Base-by-base conservation (phyloP, 2,797 vertebrate genomes). In the Hemitrygon akajei region DNA sequence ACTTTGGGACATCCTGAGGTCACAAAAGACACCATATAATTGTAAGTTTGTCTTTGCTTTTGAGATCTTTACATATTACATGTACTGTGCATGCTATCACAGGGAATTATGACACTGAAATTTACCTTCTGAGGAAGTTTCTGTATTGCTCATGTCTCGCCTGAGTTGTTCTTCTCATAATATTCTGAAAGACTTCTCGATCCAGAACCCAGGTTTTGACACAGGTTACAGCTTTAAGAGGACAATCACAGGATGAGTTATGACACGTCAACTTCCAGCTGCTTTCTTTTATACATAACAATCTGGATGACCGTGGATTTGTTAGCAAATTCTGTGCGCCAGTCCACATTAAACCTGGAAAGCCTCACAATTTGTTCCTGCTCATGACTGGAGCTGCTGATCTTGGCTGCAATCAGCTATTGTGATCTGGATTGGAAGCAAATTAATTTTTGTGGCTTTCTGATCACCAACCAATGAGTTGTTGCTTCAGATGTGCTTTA, bases 121-220 rank as follows among this genome's bases (percentile, higher is more conserved):
- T 94, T 97, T 96, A 98, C 97, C 97, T 98, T 95, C 96, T 96
- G n/a, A 99, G 98, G 95, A 99, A 98, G 95, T 97, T 97, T 95
- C 97, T 97, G 95, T 98, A 97, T 94, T 98, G 97, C 47, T 98
- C 97, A 25, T 98, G 98, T 66, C 98, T 97, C 0, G 96, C 97
- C 96, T 99, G 98, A 0, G 98, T 97, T 14, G 98, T 98, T 95
- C 97, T 97, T 95, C 98, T 97, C 98, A 98, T 99, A 95, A 99
- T 98, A 96, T 98, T 99, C 96, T 98, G 98, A 95, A 99, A 99
- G n/a, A 97, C 98, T 91, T 98, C 98, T 94, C 98, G 97, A 95
- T 99, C 98, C 94, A 99, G 94, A 71, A 97, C 98, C 98, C 98
- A 99, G 5, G 98, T 98, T 96, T 96, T 97, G 95, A 98, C 98